Evolutionary conservation across 2,113 vertebrate species (phyloP).

Genomic region (Chinchilla lanigera): DNA sequence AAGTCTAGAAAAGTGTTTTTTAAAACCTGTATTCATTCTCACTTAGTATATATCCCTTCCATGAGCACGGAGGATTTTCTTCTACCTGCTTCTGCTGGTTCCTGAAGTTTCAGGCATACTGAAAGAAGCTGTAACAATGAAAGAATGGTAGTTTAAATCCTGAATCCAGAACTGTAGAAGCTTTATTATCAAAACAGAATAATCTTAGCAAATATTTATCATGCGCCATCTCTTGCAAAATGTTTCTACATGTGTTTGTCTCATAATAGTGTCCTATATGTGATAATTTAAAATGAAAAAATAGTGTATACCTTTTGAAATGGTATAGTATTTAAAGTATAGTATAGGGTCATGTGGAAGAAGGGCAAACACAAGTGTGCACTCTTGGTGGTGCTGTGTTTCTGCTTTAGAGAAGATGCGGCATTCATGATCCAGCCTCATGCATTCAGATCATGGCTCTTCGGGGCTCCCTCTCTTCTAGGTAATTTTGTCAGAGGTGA

Average conservation of each 20-base stretch:
- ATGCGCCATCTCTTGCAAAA: not conserved
- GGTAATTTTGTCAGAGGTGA: not conserved
- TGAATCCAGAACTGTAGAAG: not conserved
- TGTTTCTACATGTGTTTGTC: not conserved
- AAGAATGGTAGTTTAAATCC: not conserved
- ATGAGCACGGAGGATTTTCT: not conserved
- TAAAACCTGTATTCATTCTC: not conserved
- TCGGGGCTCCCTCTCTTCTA: not conserved
- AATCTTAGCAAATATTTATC: not conserved
- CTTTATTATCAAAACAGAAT: not conserved
- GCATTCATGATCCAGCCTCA: not conserved
- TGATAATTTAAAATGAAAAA: not conserved
- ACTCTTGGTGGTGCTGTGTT: not conserved
- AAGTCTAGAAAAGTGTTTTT: constrained; percentile 12
- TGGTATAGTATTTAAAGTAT: not conserved
- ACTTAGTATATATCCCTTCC: not conserved
- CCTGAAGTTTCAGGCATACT: not conserved
- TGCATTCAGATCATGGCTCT: not conserved
- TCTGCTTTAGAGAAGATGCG: not conserved
- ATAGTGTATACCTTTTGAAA: not conserved
- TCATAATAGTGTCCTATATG: not conserved
- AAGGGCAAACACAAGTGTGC: not conserved
- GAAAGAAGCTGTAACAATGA: not conserved
- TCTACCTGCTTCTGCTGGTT: not conserved
- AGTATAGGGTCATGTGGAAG: not conserved